Percentiles rank a stretch among this genome's conserved stretches.
These are phyloP conservation scores for Entelurus aequoreus DNA, from an alignment of 2,113 vertebrate genomes.

Conservation along the genomic window DNA sequence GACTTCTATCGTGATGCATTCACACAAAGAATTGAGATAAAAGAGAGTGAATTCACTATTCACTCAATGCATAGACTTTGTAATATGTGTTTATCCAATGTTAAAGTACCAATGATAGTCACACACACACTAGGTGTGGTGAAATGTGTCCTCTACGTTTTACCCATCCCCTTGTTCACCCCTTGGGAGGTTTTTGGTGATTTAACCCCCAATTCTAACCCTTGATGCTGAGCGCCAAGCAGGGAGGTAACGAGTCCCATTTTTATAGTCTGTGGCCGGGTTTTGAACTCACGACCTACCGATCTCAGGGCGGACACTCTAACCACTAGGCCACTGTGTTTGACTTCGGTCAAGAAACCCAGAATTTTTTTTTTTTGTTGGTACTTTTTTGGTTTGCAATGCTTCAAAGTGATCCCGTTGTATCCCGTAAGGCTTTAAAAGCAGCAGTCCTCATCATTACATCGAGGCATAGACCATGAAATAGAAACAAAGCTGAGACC, in stretches of 20 bases:
- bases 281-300: too few relatives aligned
- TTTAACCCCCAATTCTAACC: too few relatives aligned
- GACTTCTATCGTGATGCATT: conserved; percentile 20
- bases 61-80: conserved; percentile 25
- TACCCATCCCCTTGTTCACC: too few relatives aligned
- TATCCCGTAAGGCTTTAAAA: conserved; percentile 30
- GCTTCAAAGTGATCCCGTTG: conserved; percentile 19
- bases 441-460: conserved; percentile 42
- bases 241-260: too few relatives aligned
- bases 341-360: conserved; percentile 26
- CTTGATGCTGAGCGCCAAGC: too few relatives aligned
- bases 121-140: too few relatives aligned
- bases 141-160: too few relatives aligned
- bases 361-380: neutral
- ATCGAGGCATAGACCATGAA: conserved; percentile 51
- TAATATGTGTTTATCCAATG: conserved; percentile 26
- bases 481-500: conserved; percentile 48
- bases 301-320: too few relatives aligned
- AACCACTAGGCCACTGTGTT: neutral
- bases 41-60: conserved; percentile 7
- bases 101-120: too few relatives aligned
- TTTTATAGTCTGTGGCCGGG: too few relatives aligned
- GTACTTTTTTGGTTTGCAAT: conserved; percentile 10
- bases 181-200: too few relatives aligned
- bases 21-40: conserved; percentile 17